Evolutionary conservation across 2,888 invertebrate genomes (phyloP), one percentile per base, ranked within the genome.

Genomic region (Drosophila leonis): DNA sequence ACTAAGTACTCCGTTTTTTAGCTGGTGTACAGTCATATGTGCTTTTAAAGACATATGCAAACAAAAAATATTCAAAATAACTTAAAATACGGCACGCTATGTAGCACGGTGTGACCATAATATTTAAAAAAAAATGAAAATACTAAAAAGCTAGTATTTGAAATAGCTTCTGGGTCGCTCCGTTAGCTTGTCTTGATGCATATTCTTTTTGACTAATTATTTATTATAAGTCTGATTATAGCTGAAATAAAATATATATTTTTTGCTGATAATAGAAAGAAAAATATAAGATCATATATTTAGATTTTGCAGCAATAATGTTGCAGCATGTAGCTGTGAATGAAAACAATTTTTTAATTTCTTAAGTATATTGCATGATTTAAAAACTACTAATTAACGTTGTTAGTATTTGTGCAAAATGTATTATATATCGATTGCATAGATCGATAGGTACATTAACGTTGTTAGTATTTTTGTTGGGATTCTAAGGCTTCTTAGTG

Each of bases 391-490:
- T 9, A 10, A 12, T 6, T 4, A 0, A 6, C 4, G 4, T 44
- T 24, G 0, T 4, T 44, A 44, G 42, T 42, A 42, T 42, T 42
- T 20, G 10, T 15, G 13, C 13, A 24, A 8, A 27, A 9, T n/a
- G 15, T 2, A 9, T 0, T 15, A 9, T 1, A 1, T n/a, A n/a
- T 18, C 49, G 29, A 48, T n/a, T 49, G 18, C 29, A 18, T 18
- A 31, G 31, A 49, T 49, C 49, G 49, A 49, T 33, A 20, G 8
- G 1, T 4, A n/a, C n/a, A n/a, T 5, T 8, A 1, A 10, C 20
- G 13, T 8, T 18, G 15, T 9, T 33, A 27, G 65, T 66, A 66
- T 66, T 54, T 65, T 52, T n/a, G 7, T 7, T 4, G 66, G 49
- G 10, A 49, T 72, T 72, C 13, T 31, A 1, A 13, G 5, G 39